Conservation (phyloP, 2,113 vertebrate species). For the Proterorhinus semilunaris region DNA sequence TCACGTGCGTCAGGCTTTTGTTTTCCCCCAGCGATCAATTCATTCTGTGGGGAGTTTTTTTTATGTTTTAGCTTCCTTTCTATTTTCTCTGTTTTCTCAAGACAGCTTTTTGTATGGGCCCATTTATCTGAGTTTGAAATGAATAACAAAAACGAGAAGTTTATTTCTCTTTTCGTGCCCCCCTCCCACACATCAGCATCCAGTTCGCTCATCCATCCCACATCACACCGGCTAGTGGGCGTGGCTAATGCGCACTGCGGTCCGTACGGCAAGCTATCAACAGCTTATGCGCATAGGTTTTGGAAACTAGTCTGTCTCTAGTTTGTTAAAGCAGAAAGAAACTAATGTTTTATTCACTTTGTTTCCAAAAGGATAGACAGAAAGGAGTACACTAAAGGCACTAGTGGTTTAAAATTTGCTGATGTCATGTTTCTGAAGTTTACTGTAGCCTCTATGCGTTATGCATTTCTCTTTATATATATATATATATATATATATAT, state of each 20-base stretch:
- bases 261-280: conserved; percentile 85
- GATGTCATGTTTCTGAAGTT: too few relatives aligned
- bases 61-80: neutral
- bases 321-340: too few relatives aligned
- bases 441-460: neutral
- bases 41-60: neutral
- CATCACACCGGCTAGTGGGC: conserved; percentile 84
- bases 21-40: conserved; percentile 22
- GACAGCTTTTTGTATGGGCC: too few relatives aligned
- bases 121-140: too few relatives aligned
- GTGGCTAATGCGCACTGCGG: conserved; percentile 97
- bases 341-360: too few relatives aligned
- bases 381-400: too few relatives aligned
- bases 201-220: conserved; percentile 33
- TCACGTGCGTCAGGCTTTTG: conserved; percentile 55
- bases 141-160: neutral
- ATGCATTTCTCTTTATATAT: neutral
- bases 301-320: neutral
- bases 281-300: conserved; percentile 70
- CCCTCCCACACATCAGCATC: conserved; percentile 29
- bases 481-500: too few relatives aligned
- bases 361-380: too few relatives aligned
- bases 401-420: too few relatives aligned
- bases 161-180: conserved; percentile 12
- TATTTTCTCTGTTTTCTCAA: neutral